A percentile compares a stretch with the other conserved stretches of the same genome.
Conservation (phyloP, 2,888 invertebrate species). For the Leptopilina drosophilae region DNA sequence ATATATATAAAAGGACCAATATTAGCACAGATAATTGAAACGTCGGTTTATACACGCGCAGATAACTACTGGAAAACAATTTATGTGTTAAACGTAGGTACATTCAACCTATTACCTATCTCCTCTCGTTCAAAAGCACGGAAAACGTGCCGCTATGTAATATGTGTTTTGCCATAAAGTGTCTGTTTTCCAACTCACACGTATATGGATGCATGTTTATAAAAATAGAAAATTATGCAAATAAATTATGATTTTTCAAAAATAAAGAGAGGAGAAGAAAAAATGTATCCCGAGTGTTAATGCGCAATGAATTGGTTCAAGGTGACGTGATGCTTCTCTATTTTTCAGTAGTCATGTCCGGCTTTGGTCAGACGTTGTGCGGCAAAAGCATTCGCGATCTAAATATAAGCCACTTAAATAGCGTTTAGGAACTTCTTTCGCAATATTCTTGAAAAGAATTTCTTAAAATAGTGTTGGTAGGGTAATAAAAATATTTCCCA, state of each 20-base stretch:
- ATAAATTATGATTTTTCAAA: neutral
- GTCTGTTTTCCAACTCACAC: neutral
- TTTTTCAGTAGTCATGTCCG: constrained; percentile 31
- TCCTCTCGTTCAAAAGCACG: neutral
- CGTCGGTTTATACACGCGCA: constrained; percentile 18
- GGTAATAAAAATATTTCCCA: too few species aligned
- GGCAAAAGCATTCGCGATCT: neutral
- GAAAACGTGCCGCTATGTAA: constrained; percentile 26
- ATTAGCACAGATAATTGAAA: constrained; percentile 37
- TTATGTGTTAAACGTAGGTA: constrained; percentile 20
- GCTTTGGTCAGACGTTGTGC: constrained; percentile 25
- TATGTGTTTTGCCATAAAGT: constrained; percentile 8
- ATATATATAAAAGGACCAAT: constrained; percentile 11
- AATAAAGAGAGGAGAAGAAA: neutral
- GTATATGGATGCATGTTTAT: neutral
- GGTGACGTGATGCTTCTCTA: constrained; percentile 16
- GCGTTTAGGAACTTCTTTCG: too few species aligned
- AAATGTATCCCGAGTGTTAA: neutral
- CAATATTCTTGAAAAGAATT: too few species aligned
- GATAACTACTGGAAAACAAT: constrained; percentile 33
- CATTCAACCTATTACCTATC: constrained; percentile 24
- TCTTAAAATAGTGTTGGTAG: too few species aligned
- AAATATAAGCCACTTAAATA: neutral
- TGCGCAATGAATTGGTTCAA: constrained; percentile 14
- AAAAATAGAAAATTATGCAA: constrained; percentile 17